Base-by-base conservation (phyloP, 2,888 invertebrate genomes). In the Ectobius pallidus region DNA sequence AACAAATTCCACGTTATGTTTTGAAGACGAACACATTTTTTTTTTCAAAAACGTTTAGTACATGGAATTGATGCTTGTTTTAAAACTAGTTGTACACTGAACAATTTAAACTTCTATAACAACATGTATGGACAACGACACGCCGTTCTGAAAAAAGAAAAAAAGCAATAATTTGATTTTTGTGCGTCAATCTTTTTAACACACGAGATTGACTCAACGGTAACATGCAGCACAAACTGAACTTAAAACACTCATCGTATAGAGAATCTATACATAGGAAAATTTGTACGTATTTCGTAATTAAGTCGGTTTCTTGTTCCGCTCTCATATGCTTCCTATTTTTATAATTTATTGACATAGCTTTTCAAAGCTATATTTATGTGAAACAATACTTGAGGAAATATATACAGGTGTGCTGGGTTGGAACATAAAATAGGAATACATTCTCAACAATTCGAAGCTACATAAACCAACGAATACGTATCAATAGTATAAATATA, bases 1-100 rank as follows among this genome's bases (percentile, higher is more conserved):
- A 71, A 70, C 72, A 75, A 70, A 65, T 72, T 73, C 72, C 70
- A 71, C 62, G 71, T 62, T 55, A 63, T 73, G 68, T 62, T 71
- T 71, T 73, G 62, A 44, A 72, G 74, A 75, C 74, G 69, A 75
- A 75, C 75, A 75, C 75, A 75, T 74, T 71, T 55, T 75, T 70
- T 69, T 70, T 67, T 42, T 63, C 34, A 74, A 75, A 75, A 73
- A 75, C 70, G 72, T 69, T 72, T 72, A 67, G 69, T 69, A 70
- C 68, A 74, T 72, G 70, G 73, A 75, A 72, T 73, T 67, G 70
- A 70, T 70, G 69, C 63, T 74, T 74, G 55, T 62, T 71, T 73
- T 72, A 71, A 73, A 61, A 42, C 62, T 71, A 69, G 55, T 46
- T 34, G 65, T 71, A 75, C 75, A 75, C 69, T 65, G 74, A 75